Percentiles rank a stretch among this genome's conserved stretches.
Evolutionary conservation across 2,888 invertebrate genomes (phyloP).

Genomic region (Palloptera scutellata): DNA sequence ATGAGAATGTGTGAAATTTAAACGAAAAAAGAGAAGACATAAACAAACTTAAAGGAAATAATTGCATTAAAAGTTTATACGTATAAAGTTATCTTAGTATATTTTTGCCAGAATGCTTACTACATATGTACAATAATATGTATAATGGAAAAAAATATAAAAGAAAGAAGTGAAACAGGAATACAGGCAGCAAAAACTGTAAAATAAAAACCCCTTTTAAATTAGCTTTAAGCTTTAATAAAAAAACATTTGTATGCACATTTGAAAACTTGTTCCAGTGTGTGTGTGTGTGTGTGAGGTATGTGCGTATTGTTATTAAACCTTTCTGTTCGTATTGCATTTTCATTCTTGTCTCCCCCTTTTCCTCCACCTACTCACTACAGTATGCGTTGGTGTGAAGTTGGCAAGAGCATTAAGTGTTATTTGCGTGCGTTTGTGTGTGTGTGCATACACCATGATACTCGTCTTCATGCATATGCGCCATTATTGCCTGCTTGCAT

Average conservation of each 20-base stretch:
- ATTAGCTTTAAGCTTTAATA: too few species aligned
- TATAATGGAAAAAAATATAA: conserved; percentile 5
- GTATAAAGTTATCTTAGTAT: conserved; percentile 36
- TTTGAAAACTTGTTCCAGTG: too few species aligned
- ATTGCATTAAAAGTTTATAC: conserved; percentile 39
- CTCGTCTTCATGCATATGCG: background rate
- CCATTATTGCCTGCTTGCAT: background rate
- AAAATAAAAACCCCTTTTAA: too few species aligned
- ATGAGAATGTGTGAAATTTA: conserved; percentile 14
- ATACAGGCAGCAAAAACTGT: background rate
- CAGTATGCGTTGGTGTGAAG: too few species aligned
- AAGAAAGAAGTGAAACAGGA: background rate
- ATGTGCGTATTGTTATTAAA: background rate
- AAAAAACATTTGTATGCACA: background rate
- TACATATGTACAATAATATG: too few species aligned
- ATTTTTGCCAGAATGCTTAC: too few species aligned
- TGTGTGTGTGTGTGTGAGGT: background rate
- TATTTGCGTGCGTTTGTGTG: background rate
- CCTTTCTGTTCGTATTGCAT: background rate
- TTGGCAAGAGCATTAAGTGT: background rate
- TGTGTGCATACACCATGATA: background rate
- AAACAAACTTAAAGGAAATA: conserved; percentile 10
- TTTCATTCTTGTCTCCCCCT: too few species aligned
- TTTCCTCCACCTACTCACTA: too few species aligned
- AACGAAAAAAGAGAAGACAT: conserved; percentile 5